Evolutionary conservation across 2,888 invertebrate species (phyloP).

Genomic region (Erebia palarica): DNA sequence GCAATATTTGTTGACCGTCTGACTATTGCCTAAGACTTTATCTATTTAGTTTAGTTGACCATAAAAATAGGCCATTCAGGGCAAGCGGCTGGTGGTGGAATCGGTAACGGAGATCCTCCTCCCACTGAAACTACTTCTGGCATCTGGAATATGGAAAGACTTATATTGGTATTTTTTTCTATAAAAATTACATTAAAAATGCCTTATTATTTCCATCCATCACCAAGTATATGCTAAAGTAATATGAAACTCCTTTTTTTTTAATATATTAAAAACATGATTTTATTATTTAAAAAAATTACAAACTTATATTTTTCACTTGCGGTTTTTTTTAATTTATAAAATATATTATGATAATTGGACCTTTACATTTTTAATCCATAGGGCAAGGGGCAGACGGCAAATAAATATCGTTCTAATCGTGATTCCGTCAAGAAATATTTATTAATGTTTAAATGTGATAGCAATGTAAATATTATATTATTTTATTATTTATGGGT

Average conservation of each 20-base stretch:
- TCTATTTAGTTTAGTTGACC: conserved; percentile 59
- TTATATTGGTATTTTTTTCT: neutral
- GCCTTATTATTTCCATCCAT: neutral
- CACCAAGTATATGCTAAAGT: neutral
- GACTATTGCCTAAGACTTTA: neutral
- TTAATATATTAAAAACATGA: too few relatives aligned
- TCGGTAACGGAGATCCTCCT: conserved; percentile 73
- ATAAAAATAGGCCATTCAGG: conserved; percentile 78
- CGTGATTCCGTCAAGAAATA: neutral
- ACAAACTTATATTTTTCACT: too few relatives aligned
- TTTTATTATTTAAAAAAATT: too few relatives aligned
- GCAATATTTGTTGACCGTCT: neutral
- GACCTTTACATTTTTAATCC: too few relatives aligned
- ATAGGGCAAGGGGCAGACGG: neutral
- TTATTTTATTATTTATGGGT: too few relatives aligned
- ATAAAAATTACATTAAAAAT: neutral
- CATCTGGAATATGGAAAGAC: conserved; percentile 54
- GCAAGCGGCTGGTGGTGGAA: conserved; percentile 72
- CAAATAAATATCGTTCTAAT: neutral
- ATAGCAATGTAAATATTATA: too few relatives aligned
- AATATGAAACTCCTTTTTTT: too few relatives aligned
- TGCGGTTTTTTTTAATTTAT: too few relatives aligned
- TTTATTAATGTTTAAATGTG: neutral
- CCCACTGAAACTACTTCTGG: conserved; percentile 74
- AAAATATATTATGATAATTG: too few relatives aligned